Evolutionary conservation across 2,113 vertebrate genomes (phyloP).

Genomic region (Perognathus longimembris): DNA sequence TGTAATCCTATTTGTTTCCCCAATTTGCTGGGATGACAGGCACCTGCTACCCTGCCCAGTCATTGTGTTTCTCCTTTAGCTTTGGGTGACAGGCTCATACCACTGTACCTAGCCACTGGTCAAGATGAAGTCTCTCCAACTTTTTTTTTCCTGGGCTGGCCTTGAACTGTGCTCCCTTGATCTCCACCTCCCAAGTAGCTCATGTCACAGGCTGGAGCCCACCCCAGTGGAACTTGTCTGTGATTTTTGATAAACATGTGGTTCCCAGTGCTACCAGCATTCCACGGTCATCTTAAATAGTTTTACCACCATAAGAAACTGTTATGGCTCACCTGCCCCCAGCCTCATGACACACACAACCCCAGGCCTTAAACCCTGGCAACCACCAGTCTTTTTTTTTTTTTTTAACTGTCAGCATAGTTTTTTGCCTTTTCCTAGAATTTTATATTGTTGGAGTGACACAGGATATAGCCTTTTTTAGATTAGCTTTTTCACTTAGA

Average conservation of each 20-base stretch:
- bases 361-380: rapidly evolving
- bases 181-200: too few species aligned
- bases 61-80: too few species aligned
- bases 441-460: background rate
- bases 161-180: too few species aligned
- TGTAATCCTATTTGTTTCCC: too few species aligned
- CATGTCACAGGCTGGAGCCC: too few species aligned
- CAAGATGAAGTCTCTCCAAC: too few species aligned
- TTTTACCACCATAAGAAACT: background rate
- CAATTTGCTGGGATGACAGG: too few species aligned
- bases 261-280: background rate
- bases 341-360: too few species aligned
- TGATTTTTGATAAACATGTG: background rate
- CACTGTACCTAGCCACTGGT: too few species aligned
- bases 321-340: background rate
- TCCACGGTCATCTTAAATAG: background rate
- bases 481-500: background rate
- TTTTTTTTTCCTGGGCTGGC: too few species aligned
- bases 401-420: background rate
- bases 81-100: too few species aligned
- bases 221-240: background rate
- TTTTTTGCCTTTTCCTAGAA: background rate
- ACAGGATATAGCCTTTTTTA: background rate
- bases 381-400: background rate
- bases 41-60: too few species aligned